Percentiles rank a stretch among this genome's conserved stretches.
phyloP scores from a whole-genome alignment of 2,797 vertebrate genomes.

The Sebastes alutus region DNA sequence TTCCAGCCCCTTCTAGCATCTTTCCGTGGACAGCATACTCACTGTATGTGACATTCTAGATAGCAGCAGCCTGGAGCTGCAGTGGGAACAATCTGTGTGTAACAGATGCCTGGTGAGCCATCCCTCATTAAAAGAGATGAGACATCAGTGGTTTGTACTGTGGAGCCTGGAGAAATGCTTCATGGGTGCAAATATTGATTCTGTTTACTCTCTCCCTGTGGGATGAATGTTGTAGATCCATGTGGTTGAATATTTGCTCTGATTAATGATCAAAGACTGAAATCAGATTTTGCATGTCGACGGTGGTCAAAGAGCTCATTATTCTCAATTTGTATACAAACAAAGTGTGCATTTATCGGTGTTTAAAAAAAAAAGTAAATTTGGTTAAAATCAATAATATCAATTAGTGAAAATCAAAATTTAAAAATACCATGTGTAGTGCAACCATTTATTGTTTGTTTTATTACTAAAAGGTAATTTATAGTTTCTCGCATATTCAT shows the following conservation, averaged over 20 bases:
- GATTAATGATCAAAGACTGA: slow-evolving; percentile 59
- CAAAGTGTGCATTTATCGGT: background rate
- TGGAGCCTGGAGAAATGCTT: slow-evolving; percentile 61
- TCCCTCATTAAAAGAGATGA: slow-evolving; percentile 73
- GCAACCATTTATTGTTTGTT: background rate
- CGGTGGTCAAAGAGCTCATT: background rate
- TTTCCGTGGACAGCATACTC: slow-evolving; percentile 16
- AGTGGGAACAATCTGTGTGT: slow-evolving; percentile 56
- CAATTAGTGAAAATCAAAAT: background rate
- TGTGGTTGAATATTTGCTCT: slow-evolving; percentile 55
- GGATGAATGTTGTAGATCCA: slow-evolving; percentile 50
- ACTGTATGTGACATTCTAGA: slow-evolving; percentile 45
- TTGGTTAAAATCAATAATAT: background rate
- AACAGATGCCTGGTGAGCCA: slow-evolving; percentile 57
- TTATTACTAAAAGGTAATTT: background rate
- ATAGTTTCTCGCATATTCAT: background rate
- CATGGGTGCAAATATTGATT: slow-evolving; percentile 76
- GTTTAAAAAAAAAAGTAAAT: background rate
- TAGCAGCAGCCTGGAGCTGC: slow-evolving; percentile 40
- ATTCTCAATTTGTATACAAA: background rate
- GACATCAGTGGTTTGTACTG: slow-evolving; percentile 53
- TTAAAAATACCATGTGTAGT: background rate
- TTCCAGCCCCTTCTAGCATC: background rate
- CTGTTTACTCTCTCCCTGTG: slow-evolving; percentile 55
- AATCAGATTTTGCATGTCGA: slow-evolving; percentile 9